These are phyloP conservation scores for Galeruca laticollis DNA, from an alignment of 2,888 invertebrate species.

Conservation along the genomic window DNA sequence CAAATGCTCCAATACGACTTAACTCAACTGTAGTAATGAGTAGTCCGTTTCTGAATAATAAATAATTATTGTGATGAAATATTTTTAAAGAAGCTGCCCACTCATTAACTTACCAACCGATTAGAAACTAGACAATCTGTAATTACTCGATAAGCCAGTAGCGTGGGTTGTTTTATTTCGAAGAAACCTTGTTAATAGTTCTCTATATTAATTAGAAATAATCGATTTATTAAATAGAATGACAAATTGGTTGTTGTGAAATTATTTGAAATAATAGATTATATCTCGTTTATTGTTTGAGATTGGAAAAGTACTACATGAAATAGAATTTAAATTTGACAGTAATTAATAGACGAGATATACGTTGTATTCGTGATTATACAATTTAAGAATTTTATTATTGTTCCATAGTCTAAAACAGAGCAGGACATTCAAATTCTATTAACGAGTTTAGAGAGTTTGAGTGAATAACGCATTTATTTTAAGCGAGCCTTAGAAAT, in stretches of 20 bases:
- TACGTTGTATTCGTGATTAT: not conserved
- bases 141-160: conserved; percentile 27
- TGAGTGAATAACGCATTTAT: too few species aligned
- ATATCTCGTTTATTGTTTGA: conserved; percentile 16
- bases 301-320: conserved; percentile 4
- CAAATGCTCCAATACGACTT: not conserved
- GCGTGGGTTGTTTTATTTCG: conserved; percentile 21
- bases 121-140: conserved; percentile 40
- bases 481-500: too few species aligned
- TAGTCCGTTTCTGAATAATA: not conserved
- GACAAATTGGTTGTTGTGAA: conserved; percentile 30
- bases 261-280: conserved; percentile 16
- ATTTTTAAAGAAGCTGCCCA: conserved; percentile 24
- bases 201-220: conserved; percentile 29
- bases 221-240: conserved; percentile 33
- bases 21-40: not conserved
- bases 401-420: not conserved
- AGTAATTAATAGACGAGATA: conserved; percentile 12
- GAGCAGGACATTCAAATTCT: not conserved
- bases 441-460: too few species aligned
- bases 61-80: conserved; percentile 35
- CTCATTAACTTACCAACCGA: conserved; percentile 17
- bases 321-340: conserved; percentile 13
- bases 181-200: conserved; percentile 13
- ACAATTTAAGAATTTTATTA: not conserved